A percentile compares a stretch with the other conserved stretches of the same genome.
Evolutionary conservation across 2,888 invertebrate genomes (phyloP).

Genomic region (Dascillus cervinus): DNA sequence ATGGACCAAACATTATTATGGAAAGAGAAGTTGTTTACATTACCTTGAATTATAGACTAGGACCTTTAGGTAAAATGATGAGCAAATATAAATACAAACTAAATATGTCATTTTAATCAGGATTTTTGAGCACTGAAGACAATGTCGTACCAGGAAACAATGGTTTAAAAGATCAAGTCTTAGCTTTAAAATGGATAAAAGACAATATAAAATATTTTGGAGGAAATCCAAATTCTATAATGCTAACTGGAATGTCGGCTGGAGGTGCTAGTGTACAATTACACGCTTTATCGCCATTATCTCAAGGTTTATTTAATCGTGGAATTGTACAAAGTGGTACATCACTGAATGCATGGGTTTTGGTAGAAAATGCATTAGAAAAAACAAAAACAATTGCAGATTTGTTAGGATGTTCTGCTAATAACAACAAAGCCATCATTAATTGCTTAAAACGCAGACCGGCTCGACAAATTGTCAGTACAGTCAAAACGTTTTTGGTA

Average conservation of each 20-base stretch:
- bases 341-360: conserved; percentile 51
- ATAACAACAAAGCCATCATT: conserved; percentile 47
- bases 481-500: conserved; percentile 52
- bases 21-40: conserved; percentile 58
- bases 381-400: conserved; percentile 54
- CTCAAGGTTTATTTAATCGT: conserved; percentile 53
- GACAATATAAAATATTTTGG: conserved; percentile 62
- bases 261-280: conserved; percentile 70
- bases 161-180: conserved; percentile 65
- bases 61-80: conserved; percentile 51
- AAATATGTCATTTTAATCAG: conserved; percentile 36
- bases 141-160: conserved; percentile 60
- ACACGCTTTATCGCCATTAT: conserved; percentile 58
- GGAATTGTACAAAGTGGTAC: conserved; percentile 66
- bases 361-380: conserved; percentile 49
- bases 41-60: conserved; percentile 62
- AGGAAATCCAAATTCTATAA: conserved; percentile 62
- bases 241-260: conserved; percentile 62
- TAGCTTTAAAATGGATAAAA: conserved; percentile 62
- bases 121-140: conserved; percentile 70
- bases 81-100: not conserved
- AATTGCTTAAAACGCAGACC: conserved; percentile 57
- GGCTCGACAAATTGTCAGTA: conserved; percentile 52
- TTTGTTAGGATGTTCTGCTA: conserved; percentile 55
- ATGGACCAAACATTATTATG: conserved; percentile 53